Evolutionary conservation across 2,113 vertebrate genomes (phyloP), one percentile per base, ranked within the genome.

Genomic region (Orientallactaga bullata): DNA sequence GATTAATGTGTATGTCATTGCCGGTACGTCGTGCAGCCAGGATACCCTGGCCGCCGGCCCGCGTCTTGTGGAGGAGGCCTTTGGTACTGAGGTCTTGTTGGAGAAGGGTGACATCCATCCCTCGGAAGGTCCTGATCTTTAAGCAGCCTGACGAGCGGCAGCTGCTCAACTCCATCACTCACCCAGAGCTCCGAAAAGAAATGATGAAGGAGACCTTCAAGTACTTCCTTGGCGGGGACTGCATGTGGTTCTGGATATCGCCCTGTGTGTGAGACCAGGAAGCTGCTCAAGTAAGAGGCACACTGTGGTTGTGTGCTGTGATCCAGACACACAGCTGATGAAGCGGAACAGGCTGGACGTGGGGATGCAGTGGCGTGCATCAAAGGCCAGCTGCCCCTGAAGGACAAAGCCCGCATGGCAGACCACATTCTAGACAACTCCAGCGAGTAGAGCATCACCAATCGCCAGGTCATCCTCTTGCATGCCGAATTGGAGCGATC

Each of bases 141-240:
- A 97, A 98, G 88, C 96, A 97, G 21, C 98, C 98, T 0, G 98
- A 99, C 85, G 99, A 99, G 81, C 98, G 99, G 91, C 98, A 89
- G 91, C 98, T 99, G 96, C 99, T 99, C 55, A 99, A 99, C 97
- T 98, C 99, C 97, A 99, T 99, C 98, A 99, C 99, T 61, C 99
- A 99, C 96, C 99, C 99, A 0, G 98, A 99, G 97, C 99, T 99
- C 97, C 98, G 98, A 81, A 99, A 98, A 97, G 98, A 98, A 87
- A 99, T 99, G 99, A 98, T 99, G 88, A 99, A 99, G 96, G 98
- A 99, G 97, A 98, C 99, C 94, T 85, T 99, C 66, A 98, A 98
- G 95, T 99, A 98, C 97, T 99, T 99, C 94, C 94, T 99, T 74
- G 97, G 97, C 90, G 99, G 99, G n/a, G n/a, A n/a, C n/a, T n/a